Percentiles rank a stretch among this genome's conserved stretches.
phyloP scores from a whole-genome alignment of 2,113 vertebrate species.

The Desmodus rotundus region DNA sequence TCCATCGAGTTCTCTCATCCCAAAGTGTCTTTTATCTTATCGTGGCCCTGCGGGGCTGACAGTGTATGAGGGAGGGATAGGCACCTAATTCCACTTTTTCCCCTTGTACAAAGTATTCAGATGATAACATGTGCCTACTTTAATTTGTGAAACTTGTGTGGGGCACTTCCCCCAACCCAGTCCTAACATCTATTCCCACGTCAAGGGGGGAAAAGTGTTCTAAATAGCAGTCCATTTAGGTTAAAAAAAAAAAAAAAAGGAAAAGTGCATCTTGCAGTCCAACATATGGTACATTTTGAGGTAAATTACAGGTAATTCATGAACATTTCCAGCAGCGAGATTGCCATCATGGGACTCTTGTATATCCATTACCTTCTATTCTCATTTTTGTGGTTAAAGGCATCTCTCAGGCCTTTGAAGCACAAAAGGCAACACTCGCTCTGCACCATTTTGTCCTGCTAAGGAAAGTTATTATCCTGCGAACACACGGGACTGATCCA shows the following conservation, averaged over 20 bases:
- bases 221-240: constrained; percentile 67
- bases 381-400: constrained; percentile 67
- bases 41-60: background rate
- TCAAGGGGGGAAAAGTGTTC: constrained; percentile 8
- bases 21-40: background rate
- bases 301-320: constrained; percentile 71
- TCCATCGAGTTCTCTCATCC: background rate
- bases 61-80: background rate
- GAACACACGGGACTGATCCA: constrained; percentile 56
- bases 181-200: constrained; percentile 46
- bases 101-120: background rate
- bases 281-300: constrained; percentile 71
- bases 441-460: constrained; percentile 51
- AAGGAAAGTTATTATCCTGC: constrained; percentile 59
- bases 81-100: constrained; percentile 10
- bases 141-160: constrained; percentile 55
- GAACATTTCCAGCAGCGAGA: constrained; percentile 74
- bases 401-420: constrained; percentile 64
- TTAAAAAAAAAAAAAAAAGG: background rate
- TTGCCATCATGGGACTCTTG: constrained; percentile 59
- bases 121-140: constrained; percentile 31
- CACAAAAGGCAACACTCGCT: constrained; percentile 58
- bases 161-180: background rate
- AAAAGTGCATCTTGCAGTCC: constrained; percentile 56
- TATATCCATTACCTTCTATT: constrained; percentile 39